Base-by-base conservation (phyloP, 1,140 invertebrate genomes). In the Leptestheria dahalacensis region DNA sequence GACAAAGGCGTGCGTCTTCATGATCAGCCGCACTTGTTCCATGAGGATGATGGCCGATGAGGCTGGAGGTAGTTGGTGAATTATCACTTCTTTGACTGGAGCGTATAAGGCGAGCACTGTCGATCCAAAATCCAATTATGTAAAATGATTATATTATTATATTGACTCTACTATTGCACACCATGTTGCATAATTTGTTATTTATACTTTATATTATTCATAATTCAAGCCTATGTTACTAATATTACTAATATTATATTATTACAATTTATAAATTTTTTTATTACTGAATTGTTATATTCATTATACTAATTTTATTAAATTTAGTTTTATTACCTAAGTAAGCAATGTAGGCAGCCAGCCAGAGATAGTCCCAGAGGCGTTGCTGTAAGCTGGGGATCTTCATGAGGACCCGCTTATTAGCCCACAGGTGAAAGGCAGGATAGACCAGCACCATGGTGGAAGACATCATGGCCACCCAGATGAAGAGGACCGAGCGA, bases 1-100 rank as follows among this genome's bases (percentile, higher is more conserved):
- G 0, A 92, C 79, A 66, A 87, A 89, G 1, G 88, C 81, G 69
- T 91, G 81, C 54, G 79, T 80, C 72, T 93, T 94, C 90, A 94
- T 93, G 18, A 86, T 67, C 28, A 91, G 71, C 26, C 90, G 78
- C 2, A 84, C 75, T 66, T 81, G 79, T 68, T 85, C 82, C 62
- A 77, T 73, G 2, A 82, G 65, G 46, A 83, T 56, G 3, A 80
- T 73, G 6, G 79, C 68, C 10, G 75, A 74, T 0, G 77, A 77
- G 20, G 75, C 80, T 18, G 82, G 76, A 3, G 82, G 79, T 9
- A 87, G 66, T 6, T 78, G 61, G 55, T 77, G 66, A 12, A 74
- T 64, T 0, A 79, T 60, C 4, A 81, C 64, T 41, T 73, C 67
- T 53, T 68, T 68, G 2, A 75, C 66, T 3, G 83, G 79, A 20